Evolutionary conservation across 2,113 vertebrate species (phyloP), one percentile per base, ranked within the genome.

Genomic region (Megatriorchis doriae): DNA sequence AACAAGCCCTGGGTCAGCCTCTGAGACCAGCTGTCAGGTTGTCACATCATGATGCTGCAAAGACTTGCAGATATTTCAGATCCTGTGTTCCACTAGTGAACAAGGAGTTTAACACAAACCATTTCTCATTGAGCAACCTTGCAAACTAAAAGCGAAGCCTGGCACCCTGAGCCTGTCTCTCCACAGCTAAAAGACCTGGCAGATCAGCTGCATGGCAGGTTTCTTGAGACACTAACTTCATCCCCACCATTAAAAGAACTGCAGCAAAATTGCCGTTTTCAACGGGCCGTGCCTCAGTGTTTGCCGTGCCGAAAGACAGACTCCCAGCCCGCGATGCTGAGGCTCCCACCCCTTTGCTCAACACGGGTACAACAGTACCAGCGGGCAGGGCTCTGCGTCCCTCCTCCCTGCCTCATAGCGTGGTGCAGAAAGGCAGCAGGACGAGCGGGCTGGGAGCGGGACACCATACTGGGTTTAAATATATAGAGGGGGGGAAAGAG

Each of bases 371-470:
- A 27, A 6, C 11, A 38, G 10, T 14, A 45, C 3, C 11, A 21
- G 42, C 36, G 9, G 5, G 21, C 18, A 48, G 26, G 11, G 34
- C 45, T 84, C 40, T 8, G 27, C 7, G 26, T 27, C 38, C 27
- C 55, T 27, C 47, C 45, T 67, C 36, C 26, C 29, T 0, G 1
- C 7, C 1, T 3, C 27, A 11, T 3, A 29, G 48, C 6, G 31
- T 1, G 1, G n/a, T 0, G 70, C 31, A 29, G 42, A 47, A 43
- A 7, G 23, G 31, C 61, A 12, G 56, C 32, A 14, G 34, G 42
- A n/a, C 5, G 1, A 45, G 31, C 3, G 36, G 29, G 31, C 38
- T 40, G 23, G 26, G n/a, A 43, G 9, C 13, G 10, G 12, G 11
- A 25, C 45, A 62, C 36, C 19, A 13, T 3, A 26, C 34, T 5